Evolutionary conservation across 2,888 invertebrate genomes (phyloP).

Genomic region (Drosophila antonietae): DNA sequence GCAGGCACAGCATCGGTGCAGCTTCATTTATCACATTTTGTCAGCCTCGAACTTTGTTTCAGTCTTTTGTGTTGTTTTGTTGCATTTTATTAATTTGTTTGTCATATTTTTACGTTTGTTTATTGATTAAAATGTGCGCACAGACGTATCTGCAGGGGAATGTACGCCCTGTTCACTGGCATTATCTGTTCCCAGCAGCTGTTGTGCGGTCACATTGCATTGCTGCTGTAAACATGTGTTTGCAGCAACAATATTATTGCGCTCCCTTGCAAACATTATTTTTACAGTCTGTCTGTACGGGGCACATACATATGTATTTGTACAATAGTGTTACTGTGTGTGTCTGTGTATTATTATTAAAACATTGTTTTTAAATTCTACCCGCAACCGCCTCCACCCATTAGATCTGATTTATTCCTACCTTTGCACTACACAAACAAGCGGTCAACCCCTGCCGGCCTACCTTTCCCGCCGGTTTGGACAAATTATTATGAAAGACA

Average conservation of each 20-base stretch:
- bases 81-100: conserved; percentile 81
- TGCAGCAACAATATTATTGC: conserved; percentile 63
- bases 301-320: background rate
- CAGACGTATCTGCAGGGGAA: conserved; percentile 29
- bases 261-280: conserved; percentile 48
- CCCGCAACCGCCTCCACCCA: conserved; percentile 19
- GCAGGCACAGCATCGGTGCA: conserved; percentile 15
- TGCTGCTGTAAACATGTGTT: conserved; percentile 72
- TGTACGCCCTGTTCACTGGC: background rate
- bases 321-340: conserved; percentile 16
- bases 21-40: conserved; percentile 73
- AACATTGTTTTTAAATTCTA: conserved; percentile 67
- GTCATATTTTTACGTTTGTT: conserved; percentile 80
- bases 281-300: conserved; percentile 27
- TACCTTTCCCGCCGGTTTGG: conserved; percentile 37
- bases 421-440: conserved; percentile 26
- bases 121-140: conserved; percentile 77
- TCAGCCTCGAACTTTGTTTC: conserved; percentile 36
- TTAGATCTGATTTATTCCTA: conserved; percentile 53
- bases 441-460: conserved; percentile 1
- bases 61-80: conserved; percentile 35
- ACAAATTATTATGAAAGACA: conserved; percentile 74
- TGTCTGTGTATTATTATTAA: conserved; percentile 56
- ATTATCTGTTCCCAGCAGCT: conserved; percentile 54
- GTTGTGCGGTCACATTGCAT: conserved; percentile 36